phyloP scores from a whole-genome alignment of 2,113 vertebrate species.

The Lates calcarifer region DNA sequence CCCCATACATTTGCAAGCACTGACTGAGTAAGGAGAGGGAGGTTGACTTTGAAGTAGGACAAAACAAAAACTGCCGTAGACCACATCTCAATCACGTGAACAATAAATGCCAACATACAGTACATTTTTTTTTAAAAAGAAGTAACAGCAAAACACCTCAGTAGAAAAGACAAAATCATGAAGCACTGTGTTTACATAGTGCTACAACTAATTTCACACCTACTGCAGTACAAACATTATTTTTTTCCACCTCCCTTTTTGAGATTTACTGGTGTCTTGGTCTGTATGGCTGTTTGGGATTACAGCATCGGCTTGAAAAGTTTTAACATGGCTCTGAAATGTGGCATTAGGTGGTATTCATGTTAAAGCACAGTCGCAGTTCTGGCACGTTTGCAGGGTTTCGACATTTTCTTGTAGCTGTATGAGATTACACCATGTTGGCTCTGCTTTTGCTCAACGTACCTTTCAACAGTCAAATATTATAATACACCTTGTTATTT shows the following conservation, averaged over 20 bases:
- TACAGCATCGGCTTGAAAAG: conserved; percentile 37
- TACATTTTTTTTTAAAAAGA: conserved; percentile 58
- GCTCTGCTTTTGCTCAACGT: conserved; percentile 37
- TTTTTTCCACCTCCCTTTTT: conserved; percentile 42
- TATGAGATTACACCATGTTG: conserved; percentile 20
- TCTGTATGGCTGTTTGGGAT: conserved; percentile 68
- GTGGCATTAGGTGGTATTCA: conserved; percentile 32
- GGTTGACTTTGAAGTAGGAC: conserved; percentile 47
- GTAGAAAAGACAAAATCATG: conserved; percentile 57
- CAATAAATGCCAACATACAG: conserved; percentile 67
- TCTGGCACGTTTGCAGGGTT: conserved; percentile 47
- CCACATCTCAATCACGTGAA: conserved; percentile 69
- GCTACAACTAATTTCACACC: conserved; percentile 69
- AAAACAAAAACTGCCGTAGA: conserved; percentile 53
- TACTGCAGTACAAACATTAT: conserved; percentile 60
- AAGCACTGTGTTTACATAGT: conserved; percentile 71
- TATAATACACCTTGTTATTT: conserved; percentile 57
- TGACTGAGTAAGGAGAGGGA: conserved; percentile 36
- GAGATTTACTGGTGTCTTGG: conserved; percentile 38
- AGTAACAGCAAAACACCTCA: conserved; percentile 63
- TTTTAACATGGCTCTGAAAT: conserved; percentile 60
- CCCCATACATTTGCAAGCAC: conserved; percentile 40
- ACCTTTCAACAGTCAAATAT: conserved; percentile 70
- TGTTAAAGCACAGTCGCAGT: conserved; percentile 56
- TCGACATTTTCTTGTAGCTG: conserved; percentile 41